A percentile compares a stretch with the other conserved stretches of the same genome.
Evolutionary conservation across 2,888 invertebrate species (phyloP).

Genomic region (Drosophila percnosoma): DNA sequence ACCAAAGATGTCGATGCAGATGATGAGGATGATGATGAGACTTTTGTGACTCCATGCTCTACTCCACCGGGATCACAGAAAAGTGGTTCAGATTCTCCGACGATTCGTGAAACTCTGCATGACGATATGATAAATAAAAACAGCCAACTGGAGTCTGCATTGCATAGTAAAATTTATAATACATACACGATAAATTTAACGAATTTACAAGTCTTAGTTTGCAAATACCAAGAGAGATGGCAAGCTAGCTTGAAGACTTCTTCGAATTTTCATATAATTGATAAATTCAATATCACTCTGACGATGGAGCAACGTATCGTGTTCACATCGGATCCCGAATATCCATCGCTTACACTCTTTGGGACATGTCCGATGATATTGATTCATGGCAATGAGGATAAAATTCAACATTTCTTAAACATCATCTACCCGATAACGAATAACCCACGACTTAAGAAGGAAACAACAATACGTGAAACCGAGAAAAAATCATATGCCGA

Average conservation of each 20-base stretch:
- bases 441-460: conserved; percentile 41
- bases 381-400: conserved; percentile 95
- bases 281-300: conserved; percentile 90
- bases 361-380: conserved; percentile 95
- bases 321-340: conserved; percentile 93
- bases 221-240: conserved; percentile 94
- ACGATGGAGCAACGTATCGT: conserved; percentile 93
- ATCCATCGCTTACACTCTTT: conserved; percentile 92
- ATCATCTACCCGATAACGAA: conserved; percentile 83
- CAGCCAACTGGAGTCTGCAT: conserved; percentile 86
- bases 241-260: conserved; percentile 93
- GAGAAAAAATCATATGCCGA: conserved; percentile 33
- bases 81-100: conserved; percentile 86
- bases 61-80: conserved; percentile 92
- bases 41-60: conserved; percentile 93
- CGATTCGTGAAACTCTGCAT: conserved; percentile 84
- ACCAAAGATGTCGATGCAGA: conserved; percentile 81
- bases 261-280: conserved; percentile 93
- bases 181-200: conserved; percentile 92
- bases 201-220: conserved; percentile 94
- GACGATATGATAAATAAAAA: conserved; percentile 87
- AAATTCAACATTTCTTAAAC: conserved; percentile 89
- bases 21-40: conserved; percentile 87
- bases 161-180: conserved; percentile 91
- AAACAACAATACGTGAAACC: conserved; percentile 18